phyloP scores from a whole-genome alignment of 2,113 vertebrate genomes.

The Xenus cinereus region DNA sequence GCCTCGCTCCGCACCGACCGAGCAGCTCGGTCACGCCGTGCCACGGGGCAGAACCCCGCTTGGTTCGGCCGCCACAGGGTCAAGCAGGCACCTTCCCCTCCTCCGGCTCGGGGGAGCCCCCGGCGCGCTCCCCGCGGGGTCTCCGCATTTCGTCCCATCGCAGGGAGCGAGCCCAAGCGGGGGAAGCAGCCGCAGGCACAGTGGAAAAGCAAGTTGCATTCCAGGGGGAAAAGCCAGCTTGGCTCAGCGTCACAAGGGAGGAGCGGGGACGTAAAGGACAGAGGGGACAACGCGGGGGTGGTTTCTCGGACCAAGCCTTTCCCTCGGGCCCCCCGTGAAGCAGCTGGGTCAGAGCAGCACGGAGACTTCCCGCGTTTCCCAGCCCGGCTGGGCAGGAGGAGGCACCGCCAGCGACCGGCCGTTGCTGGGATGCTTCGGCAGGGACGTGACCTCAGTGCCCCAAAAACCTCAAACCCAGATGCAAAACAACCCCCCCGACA shows the following conservation, averaged over 20 bases:
- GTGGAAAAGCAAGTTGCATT: not conserved
- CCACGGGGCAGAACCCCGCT: not conserved
- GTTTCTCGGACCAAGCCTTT: not conserved
- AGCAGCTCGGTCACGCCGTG: not conserved
- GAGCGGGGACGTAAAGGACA: not conserved
- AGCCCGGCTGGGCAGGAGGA: not conserved
- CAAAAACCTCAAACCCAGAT: not conserved
- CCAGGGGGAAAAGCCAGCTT: not conserved
- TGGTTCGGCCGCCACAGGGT: fast-evolving
- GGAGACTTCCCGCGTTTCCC: not conserved
- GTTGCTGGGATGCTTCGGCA: not conserved
- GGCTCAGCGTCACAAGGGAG: not conserved
- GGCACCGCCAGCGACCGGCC: not conserved
- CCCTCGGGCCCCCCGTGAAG: not conserved
- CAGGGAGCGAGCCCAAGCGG: not conserved
- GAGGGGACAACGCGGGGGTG: not conserved
- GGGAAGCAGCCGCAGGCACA: not conserved
- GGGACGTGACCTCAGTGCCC: not conserved
- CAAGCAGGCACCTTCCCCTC: not conserved
- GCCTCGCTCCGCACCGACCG: not conserved
- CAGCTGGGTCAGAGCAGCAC: not conserved
- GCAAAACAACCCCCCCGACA: not conserved
- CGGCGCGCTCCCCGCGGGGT: fast-evolving
- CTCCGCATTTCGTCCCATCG: not conserved
- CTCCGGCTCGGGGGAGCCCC: not conserved